phyloP scores from a whole-genome alignment of 1,140 invertebrate genomes.

The Diuraphis noxia region DNA sequence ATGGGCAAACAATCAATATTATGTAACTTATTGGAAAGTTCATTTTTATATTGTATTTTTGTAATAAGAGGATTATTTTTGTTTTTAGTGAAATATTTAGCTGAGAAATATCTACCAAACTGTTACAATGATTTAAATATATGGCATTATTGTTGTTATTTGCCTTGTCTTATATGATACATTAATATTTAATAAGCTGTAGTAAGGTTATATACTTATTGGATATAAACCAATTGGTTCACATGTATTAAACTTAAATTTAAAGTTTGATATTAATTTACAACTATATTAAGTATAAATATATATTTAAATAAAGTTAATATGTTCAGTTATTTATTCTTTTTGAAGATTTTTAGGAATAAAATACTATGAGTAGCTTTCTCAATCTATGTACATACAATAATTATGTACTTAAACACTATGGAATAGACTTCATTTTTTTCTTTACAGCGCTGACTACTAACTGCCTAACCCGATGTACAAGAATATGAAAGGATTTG shows the following conservation, averaged over 20 bases:
- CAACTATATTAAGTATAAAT: background rate
- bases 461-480: background rate
- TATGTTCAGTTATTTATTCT: background rate
- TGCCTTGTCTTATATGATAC: slow-evolving; percentile 22
- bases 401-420: background rate
- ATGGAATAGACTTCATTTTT: slow-evolving; percentile 20
- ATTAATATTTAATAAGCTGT: slow-evolving; percentile 15
- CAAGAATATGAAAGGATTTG: slow-evolving; percentile 32
- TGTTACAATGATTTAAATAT: slow-evolving; percentile 5
- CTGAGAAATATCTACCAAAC: slow-evolving; percentile 28
- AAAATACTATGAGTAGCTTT: background rate
- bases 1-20: background rate
- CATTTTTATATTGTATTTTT: slow-evolving; percentile 14
- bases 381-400: slow-evolving; percentile 4
- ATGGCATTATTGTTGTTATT: background rate
- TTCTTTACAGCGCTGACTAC: slow-evolving; percentile 28
- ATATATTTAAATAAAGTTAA: slow-evolving; percentile 3
- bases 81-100: slow-evolving; percentile 43
- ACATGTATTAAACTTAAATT: background rate
- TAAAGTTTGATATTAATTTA: slow-evolving; percentile 23
- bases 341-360: slow-evolving; percentile 1
- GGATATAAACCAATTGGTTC: background rate
- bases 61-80: slow-evolving; percentile 32
- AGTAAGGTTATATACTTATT: background rate
- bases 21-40: background rate